phyloP scores from a whole-genome alignment of 2,797 vertebrate genomes.

The Ataeniobius toweri region DNA sequence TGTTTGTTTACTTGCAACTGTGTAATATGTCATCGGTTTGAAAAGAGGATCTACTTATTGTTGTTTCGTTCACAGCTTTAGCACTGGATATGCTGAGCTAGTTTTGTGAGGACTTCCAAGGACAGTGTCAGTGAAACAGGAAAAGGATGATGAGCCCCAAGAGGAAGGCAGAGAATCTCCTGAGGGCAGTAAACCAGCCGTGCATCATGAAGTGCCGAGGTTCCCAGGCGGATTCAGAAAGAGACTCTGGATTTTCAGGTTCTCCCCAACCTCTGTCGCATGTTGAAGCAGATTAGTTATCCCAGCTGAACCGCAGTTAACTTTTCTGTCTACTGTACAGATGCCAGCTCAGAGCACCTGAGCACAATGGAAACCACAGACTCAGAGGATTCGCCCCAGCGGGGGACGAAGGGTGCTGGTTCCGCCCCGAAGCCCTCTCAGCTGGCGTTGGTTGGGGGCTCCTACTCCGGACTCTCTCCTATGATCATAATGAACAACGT shows the following conservation, averaged over 20 bases:
- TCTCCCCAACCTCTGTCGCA: neutral
- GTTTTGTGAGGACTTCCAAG: conserved; percentile 19
- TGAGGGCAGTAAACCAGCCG: conserved; percentile 45
- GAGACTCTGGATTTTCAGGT: conserved; percentile 95
- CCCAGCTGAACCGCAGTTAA: neutral
- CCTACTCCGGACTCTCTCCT: conserved; percentile 83
- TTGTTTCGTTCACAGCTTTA: conserved; percentile 26
- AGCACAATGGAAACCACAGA: conserved; percentile 84
- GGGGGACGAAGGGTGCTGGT: conserved; percentile 27
- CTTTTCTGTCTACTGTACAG: conserved; percentile 56
- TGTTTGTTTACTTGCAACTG: neutral
- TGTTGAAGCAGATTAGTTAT: neutral
- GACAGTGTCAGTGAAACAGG: conserved; percentile 20
- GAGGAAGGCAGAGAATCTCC: conserved; percentile 66
- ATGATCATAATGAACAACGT: conserved; percentile 95
- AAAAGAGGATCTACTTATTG: neutral
- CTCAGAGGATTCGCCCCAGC: conserved; percentile 77
- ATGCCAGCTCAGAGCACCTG: conserved; percentile 86
- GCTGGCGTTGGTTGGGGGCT: conserved; percentile 72
- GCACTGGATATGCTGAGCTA: conserved; percentile 39
- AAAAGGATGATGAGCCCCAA: conserved; percentile 69
- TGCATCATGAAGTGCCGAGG: conserved; percentile 57
- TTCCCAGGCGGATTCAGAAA: conserved; percentile 81
- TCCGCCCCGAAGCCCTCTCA: conserved; percentile 65
- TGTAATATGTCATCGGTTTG: neutral